These are phyloP conservation scores for Spialia ferax DNA, from an alignment of 2,888 invertebrate species.

Conservation along the genomic window DNA sequence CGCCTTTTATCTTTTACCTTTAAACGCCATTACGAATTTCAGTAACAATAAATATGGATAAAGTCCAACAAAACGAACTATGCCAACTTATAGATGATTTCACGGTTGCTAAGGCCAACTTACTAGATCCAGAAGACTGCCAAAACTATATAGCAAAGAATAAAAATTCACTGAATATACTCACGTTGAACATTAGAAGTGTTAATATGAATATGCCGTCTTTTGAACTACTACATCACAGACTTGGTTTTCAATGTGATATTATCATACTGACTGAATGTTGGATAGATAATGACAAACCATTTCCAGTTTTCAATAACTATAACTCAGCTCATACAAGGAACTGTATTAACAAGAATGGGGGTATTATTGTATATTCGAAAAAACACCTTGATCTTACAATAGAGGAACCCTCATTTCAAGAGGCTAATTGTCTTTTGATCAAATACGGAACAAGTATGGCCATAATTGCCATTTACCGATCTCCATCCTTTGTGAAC, in stretches of 20 bases:
- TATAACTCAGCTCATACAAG: background rate
- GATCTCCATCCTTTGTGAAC: slow-evolving; percentile 6
- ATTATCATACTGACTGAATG: background rate
- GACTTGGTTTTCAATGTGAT: background rate
- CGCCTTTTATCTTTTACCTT: too few relatives aligned
- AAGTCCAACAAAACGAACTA: background rate
- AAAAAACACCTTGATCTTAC: background rate
- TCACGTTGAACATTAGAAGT: background rate
- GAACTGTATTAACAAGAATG: slow-evolving; percentile 10
- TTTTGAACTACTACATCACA: background rate
- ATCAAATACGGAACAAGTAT: background rate
- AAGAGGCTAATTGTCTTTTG: background rate
- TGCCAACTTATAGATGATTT: slow-evolving; percentile 1
- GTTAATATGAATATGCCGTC: background rate
- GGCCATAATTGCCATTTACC: background rate
- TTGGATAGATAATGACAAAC: background rate
- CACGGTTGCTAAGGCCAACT: background rate
- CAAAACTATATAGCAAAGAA: background rate
- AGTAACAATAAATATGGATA: background rate
- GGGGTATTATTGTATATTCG: background rate
- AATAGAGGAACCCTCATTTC: background rate
- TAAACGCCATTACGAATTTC: background rate
- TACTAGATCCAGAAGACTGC: background rate
- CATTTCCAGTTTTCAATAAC: background rate
- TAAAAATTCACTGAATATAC: background rate